Evolutionary conservation across 2,797 vertebrate species (phyloP).

Genomic region (Centropyge bicolor): DNA sequence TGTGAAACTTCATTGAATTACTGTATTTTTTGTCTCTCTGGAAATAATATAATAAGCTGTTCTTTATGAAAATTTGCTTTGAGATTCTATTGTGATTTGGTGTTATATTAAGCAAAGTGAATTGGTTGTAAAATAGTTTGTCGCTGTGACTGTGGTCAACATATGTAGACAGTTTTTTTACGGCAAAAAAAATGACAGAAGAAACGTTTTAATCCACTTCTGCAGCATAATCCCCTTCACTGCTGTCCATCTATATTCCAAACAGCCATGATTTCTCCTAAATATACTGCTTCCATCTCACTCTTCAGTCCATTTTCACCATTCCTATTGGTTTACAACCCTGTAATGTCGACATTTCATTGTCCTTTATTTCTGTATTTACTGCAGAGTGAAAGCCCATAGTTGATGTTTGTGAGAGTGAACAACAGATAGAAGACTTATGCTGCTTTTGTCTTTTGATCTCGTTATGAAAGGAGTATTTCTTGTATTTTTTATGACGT

Average conservation of each 20-base stretch:
- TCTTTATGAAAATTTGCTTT: too few relatives aligned
- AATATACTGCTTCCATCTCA: constrained; percentile 1
- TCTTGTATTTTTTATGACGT: constrained; percentile 27
- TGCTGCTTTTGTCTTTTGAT: constrained; percentile 35
- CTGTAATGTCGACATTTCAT: background rate
- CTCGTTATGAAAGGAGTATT: constrained; percentile 28
- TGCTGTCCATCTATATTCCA: constrained; percentile 3
- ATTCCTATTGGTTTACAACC: background rate
- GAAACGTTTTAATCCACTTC: constrained; percentile 2
- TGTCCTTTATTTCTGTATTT: constrained; percentile 8
- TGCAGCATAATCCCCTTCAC: constrained; percentile 19
- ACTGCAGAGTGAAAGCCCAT: background rate
- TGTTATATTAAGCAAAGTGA: background rate
- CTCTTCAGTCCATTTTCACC: background rate
- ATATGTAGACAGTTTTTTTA: constrained; percentile 17
- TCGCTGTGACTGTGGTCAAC: background rate
- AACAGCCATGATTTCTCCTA: constrained; percentile 1
- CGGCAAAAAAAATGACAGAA: background rate
- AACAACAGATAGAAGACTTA: constrained; percentile 19
- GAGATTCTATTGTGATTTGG: too few relatives aligned
- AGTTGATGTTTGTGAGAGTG: background rate
- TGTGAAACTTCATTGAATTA: too few relatives aligned
- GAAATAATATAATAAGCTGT: too few relatives aligned
- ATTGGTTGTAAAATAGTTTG: background rate
- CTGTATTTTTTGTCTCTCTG: too few relatives aligned